A percentile compares a stretch with the other conserved stretches of the same genome.
phyloP scores from a whole-genome alignment of 2,797 vertebrate species.

The Lepus townsendii region DNA sequence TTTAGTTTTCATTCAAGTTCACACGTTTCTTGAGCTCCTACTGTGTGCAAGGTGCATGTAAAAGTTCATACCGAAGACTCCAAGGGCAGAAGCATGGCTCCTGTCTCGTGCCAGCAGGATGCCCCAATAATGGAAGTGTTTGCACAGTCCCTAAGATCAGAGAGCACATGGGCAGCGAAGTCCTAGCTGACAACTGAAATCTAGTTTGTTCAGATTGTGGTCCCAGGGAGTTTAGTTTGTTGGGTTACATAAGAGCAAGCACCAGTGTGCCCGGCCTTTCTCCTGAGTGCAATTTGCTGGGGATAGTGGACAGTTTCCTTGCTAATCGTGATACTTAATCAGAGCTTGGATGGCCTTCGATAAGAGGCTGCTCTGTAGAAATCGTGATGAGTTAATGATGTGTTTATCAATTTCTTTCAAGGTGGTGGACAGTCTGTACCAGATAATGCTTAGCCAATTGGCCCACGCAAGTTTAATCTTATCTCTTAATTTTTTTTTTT shows the following conservation, averaged over 20 bases:
- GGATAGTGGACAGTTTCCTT: neutral
- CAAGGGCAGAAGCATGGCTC: neutral
- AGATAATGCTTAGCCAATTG: constrained; percentile 74
- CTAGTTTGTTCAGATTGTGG: neutral
- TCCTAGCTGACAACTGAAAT: neutral
- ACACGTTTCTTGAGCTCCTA: neutral
- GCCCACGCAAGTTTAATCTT: constrained; percentile 72
- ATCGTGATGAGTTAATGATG: constrained; percentile 48
- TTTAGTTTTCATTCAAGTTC: neutral
- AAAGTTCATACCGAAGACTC: neutral
- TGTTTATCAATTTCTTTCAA: constrained; percentile 64
- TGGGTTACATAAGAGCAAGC: neutral
- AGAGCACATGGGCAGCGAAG: neutral
- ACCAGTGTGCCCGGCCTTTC: neutral
- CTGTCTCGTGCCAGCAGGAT: neutral
- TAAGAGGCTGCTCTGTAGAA: constrained; percentile 25
- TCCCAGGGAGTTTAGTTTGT: neutral
- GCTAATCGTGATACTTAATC: neutral
- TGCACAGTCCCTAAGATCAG: neutral
- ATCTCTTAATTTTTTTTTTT: constrained; percentile 55
- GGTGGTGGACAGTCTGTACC: constrained; percentile 63
- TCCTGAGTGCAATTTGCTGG: neutral
- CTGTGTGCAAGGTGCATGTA: neutral
- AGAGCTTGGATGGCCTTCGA: constrained; percentile 25
- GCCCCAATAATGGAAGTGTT: neutral